Percentiles rank a stretch among this genome's conserved stretches.
Conservation (phyloP, 2,113 vertebrate genomes). For the sheep (Ovis aries) region DNA sequence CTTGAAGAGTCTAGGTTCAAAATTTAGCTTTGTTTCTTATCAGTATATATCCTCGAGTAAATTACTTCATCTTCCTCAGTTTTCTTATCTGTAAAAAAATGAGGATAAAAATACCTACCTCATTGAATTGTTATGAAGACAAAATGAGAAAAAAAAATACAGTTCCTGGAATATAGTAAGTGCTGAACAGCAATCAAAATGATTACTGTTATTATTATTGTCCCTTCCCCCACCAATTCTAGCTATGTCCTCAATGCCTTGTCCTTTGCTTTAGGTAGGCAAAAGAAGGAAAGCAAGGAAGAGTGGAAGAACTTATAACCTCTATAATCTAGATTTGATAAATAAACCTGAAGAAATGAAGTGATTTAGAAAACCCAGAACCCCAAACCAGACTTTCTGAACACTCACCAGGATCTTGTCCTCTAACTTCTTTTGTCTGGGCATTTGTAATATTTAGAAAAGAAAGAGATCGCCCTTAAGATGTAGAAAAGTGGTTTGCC, state of each 20-base stretch:
- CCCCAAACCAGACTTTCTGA: not conserved
- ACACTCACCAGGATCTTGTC: not conserved
- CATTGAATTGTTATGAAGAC: not conserved
- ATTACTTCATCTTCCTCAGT: not conserved
- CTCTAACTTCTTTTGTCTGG: not conserved
- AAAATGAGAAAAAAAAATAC: not conserved
- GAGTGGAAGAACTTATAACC: not conserved
- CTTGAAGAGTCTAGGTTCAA: not conserved
- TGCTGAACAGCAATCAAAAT: not conserved
- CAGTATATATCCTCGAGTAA: not conserved
- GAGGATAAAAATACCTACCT: not conserved
- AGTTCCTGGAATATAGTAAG: not conserved
- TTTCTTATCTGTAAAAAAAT: constrained; percentile 28
- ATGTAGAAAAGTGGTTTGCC: not conserved
- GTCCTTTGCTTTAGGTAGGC: not conserved
- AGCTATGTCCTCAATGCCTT: not conserved
- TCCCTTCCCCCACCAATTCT: not conserved
- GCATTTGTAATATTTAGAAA: not conserved
- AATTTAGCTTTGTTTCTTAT: not conserved
- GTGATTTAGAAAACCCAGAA: not conserved
- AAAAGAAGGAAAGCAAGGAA: not conserved
- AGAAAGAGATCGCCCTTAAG: not conserved
- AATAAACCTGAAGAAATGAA: not conserved
- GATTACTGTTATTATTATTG: not conserved
- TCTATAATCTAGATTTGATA: not conserved